These are phyloP conservation scores for Halocynthia roretzi DNA, from an alignment of 23 tunicate genomes.

Conservation along the genomic window DNA sequence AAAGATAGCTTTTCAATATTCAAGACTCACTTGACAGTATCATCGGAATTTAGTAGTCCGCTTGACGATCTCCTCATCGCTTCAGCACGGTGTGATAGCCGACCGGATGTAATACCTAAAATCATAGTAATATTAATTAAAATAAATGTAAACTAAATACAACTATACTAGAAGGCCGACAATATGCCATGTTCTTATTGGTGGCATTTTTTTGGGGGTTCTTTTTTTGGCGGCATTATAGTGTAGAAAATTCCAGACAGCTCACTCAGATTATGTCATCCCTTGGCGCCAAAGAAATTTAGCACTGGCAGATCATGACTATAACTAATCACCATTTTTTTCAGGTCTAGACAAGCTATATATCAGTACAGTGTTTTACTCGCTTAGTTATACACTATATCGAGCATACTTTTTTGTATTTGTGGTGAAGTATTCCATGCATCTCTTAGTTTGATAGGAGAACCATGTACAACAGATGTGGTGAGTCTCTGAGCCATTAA, in stretches of 20 bases:
- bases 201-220: no score
- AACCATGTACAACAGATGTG: constrained; percentile 18
- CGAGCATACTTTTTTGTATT: background rate
- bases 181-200: no score
- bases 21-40: no score
- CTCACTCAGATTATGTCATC: no score
- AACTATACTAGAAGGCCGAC: no score
- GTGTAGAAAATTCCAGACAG: no score
- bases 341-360: background rate
- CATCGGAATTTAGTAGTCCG: background rate
- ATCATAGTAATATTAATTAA: no score
- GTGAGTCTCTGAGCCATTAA: constrained; percentile 8
- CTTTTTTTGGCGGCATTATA: no score
- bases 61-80: constrained; percentile 22
- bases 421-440: constrained; percentile 20
- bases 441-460: constrained; percentile 4
- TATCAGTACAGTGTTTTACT: background rate
- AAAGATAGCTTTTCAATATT: no score
- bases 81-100: constrained; percentile 5
- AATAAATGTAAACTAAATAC: no score
- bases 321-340: background rate
- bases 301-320: no score
- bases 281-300: no score
- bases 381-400: background rate
- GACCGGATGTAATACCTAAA: background rate